Conservation (phyloP, 2,888 invertebrate species). For the Himalopsyche japonica region DNA sequence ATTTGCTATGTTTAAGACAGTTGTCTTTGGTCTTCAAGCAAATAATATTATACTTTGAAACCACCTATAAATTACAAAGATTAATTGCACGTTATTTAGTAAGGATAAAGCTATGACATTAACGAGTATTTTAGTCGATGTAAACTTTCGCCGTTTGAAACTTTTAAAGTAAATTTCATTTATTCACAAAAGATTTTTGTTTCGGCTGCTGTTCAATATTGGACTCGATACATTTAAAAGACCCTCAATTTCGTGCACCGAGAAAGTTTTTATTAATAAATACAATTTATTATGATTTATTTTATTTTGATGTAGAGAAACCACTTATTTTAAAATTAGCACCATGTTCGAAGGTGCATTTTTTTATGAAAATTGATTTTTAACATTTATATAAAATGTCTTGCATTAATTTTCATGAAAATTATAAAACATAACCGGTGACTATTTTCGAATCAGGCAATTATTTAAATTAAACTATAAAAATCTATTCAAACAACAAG, state of each 20-base stretch:
- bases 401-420: too few relatives aligned
- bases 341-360: too few relatives aligned
- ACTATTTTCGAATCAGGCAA: too few relatives aligned
- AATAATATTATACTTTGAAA: not conserved
- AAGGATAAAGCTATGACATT: not conserved
- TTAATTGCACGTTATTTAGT: not conserved
- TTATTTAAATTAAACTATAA: too few relatives aligned
- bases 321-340: too few relatives aligned
- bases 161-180: not conserved
- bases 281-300: not conserved
- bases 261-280: not conserved
- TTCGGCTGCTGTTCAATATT: not conserved
- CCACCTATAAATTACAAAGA: not conserved
- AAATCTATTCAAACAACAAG: too few relatives aligned
- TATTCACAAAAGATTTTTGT: not conserved
- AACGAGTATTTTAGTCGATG: not conserved
- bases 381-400: too few relatives aligned
- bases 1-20: too few relatives aligned
- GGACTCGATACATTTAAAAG: not conserved
- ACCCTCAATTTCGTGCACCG: not conserved
- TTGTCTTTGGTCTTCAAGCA: not conserved
- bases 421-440: too few relatives aligned
- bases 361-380: too few relatives aligned
- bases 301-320: too few relatives aligned
- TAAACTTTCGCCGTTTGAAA: not conserved